Conservation (phyloP, 2,888 invertebrate species). For the Drosophila infuscata region DNA sequence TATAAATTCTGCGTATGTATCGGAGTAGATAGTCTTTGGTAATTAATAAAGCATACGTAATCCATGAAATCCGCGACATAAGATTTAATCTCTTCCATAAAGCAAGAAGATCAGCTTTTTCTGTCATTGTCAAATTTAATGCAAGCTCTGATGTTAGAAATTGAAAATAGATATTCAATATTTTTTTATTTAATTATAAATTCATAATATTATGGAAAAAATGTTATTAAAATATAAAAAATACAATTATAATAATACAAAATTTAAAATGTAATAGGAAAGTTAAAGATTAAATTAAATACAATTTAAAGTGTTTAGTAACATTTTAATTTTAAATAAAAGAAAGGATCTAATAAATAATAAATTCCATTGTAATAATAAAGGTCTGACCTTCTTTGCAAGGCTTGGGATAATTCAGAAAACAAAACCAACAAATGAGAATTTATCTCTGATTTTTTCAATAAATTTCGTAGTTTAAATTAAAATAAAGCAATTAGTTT, state of each 20-base stretch:
- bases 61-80: neutral
- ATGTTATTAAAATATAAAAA: too few species aligned
- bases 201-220: neutral
- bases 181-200: neutral
- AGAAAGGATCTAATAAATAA: neutral
- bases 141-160: neutral
- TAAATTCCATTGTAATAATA: neutral
- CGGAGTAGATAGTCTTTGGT: neutral
- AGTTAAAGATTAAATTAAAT: neutral
- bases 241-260: neutral
- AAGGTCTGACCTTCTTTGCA: too few species aligned
- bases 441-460: neutral
- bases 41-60: constrained; percentile 31
- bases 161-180: rapidly evolving
- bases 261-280: neutral
- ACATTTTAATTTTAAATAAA: too few species aligned
- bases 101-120: neutral
- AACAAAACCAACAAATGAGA: neutral
- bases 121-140: neutral
- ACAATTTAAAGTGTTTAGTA: too few species aligned
- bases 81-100: neutral
- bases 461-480: neutral
- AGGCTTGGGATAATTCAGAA: too few species aligned
- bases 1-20: constrained; percentile 2
- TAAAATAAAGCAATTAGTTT: neutral